phyloP scores from a whole-genome alignment of 2,797 vertebrate genomes.

The Tympanoctomys barrerae region DNA sequence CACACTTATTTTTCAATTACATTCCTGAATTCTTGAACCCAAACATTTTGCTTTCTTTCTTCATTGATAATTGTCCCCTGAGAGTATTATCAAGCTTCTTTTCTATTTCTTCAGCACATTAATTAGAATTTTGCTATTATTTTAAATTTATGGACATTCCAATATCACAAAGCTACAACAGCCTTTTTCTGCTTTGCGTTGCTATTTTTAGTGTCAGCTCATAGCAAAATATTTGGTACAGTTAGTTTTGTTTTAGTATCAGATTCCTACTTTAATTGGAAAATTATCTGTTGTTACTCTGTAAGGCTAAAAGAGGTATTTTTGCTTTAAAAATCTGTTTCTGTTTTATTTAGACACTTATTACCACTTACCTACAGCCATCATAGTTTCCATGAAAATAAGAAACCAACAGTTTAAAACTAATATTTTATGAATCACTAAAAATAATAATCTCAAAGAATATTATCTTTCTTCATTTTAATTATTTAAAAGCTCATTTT shows the following conservation, averaged over 20 bases:
- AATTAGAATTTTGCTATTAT: background rate
- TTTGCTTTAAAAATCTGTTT: background rate
- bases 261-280: constrained; percentile 1
- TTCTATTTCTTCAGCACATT: background rate
- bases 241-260: background rate
- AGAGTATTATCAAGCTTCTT: background rate
- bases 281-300: background rate
- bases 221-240: background rate
- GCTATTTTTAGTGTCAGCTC: background rate
- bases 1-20: background rate
- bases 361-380: background rate
- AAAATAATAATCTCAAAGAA: background rate
- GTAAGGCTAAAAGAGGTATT: background rate
- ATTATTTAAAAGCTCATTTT: background rate
- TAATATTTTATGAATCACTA: background rate
- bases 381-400: background rate
- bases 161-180: background rate
- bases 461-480: background rate
- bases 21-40: background rate
- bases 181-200: background rate
- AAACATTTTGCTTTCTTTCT: background rate
- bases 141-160: background rate
- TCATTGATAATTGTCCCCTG: background rate
- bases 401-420: background rate
- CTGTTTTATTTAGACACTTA: background rate